Percentiles rank a stretch among this genome's conserved stretches.
These are phyloP conservation scores for Halcyon leucocephala DNA, from an alignment of 2,797 vertebrate genomes.

Conservation along the genomic window DNA sequence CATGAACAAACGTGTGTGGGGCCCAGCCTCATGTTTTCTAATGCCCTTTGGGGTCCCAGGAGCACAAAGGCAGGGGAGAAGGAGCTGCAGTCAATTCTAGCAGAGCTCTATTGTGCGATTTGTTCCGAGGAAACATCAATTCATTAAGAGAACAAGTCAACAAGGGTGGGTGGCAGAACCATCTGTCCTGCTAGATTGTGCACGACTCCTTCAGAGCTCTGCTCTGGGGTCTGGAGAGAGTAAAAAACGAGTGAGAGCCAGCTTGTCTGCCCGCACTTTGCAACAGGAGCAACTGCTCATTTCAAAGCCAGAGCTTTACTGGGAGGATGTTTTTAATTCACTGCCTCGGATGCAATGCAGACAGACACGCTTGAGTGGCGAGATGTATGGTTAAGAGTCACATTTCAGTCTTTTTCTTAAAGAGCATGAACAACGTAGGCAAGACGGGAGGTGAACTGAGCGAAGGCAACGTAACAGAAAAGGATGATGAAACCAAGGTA, in stretches of 20 bases:
- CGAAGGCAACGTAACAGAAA: not conserved
- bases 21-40: not conserved
- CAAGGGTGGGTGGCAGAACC: not conserved
- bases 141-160: not conserved
- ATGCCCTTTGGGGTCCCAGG: not conserved
- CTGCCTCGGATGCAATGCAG: not conserved
- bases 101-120: not conserved
- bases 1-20: not conserved
- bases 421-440: not conserved
- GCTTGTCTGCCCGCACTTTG: not conserved
- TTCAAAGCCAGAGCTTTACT: not conserved
- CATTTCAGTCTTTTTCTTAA: not conserved
- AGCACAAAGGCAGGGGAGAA: not conserved
- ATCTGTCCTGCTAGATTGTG: not conserved
- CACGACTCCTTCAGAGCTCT: not conserved
- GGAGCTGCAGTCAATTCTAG: not conserved
- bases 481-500: not conserved
- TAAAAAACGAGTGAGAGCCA: not conserved
- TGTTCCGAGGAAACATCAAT: not conserved
- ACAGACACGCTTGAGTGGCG: not conserved
- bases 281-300: not conserved
- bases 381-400: not conserved
- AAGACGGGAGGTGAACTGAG: not conserved
- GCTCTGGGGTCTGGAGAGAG: not conserved
- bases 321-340: not conserved